Evolutionary conservation across 2,888 invertebrate genomes (phyloP).

Genomic region (Caenorhabditis sinica): DNA sequence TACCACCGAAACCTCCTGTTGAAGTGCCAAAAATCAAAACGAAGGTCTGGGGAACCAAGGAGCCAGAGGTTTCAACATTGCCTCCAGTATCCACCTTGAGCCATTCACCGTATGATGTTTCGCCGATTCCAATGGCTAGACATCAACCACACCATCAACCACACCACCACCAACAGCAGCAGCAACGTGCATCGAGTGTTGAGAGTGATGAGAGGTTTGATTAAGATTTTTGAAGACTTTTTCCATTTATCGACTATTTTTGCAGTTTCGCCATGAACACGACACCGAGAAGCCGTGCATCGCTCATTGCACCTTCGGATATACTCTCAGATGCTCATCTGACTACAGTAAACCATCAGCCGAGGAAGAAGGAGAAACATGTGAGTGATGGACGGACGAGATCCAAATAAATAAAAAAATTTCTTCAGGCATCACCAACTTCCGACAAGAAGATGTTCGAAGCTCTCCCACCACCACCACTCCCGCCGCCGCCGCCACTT

Average conservation of each 20-base stretch:
- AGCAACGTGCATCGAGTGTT: too few relatives aligned
- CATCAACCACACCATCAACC: too few relatives aligned
- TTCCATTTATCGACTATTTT: too few relatives aligned
- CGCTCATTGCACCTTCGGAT: not conserved
- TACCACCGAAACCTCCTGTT: not conserved
- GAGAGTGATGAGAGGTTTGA: too few relatives aligned
- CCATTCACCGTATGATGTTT: too few relatives aligned
- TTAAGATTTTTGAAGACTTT: not conserved
- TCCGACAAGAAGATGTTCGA: not conserved
- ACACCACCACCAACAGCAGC: too few relatives aligned
- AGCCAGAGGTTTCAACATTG: too few relatives aligned
- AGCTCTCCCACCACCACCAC: slow-evolving; percentile 13
- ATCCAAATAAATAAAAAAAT: not conserved
- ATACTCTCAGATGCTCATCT: not conserved
- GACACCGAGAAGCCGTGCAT: not conserved
- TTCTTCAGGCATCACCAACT: not conserved
- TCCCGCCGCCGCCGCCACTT: not conserved
- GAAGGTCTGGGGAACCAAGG: too few relatives aligned
- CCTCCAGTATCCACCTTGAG: too few relatives aligned
- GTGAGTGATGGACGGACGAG: not conserved
- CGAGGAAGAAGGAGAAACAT: not conserved
- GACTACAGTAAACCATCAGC: not conserved
- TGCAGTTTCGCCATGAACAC: not conserved
- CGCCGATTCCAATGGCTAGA: too few relatives aligned
- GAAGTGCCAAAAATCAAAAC: not conserved